phyloP scores from a whole-genome alignment of 2,888 invertebrate species.

The Cryptus armator region DNA sequence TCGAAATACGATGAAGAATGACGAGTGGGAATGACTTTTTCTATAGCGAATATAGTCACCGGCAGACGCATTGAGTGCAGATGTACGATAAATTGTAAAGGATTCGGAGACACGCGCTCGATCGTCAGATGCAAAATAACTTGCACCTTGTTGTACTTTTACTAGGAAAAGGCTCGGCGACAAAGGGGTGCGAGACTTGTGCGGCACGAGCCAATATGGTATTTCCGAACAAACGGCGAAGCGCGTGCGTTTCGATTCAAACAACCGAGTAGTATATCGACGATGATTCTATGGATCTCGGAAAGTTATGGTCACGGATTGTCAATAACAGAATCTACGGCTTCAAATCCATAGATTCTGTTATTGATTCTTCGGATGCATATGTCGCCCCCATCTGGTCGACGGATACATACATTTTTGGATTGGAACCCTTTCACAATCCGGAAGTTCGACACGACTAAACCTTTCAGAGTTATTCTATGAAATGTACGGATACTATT shows the following conservation, averaged over 20 bases:
- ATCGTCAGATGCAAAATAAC: slow-evolving; percentile 58
- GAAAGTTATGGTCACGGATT: not conserved
- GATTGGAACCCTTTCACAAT: slow-evolving; percentile 3
- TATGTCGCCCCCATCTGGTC: slow-evolving; percentile 8
- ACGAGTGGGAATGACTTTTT: not conserved
- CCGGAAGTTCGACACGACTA: not conserved
- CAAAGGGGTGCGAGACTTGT: slow-evolving; percentile 13
- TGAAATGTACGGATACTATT: not conserved
- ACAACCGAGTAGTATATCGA: not conserved
- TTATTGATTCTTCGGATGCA: slow-evolving; percentile 4
- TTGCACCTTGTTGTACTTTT: slow-evolving; percentile 57
- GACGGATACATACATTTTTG: not conserved
- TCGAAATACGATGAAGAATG: not conserved
- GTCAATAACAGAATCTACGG: not conserved
- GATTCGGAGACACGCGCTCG: slow-evolving; percentile 35
- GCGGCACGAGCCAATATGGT: slow-evolving; percentile 13
- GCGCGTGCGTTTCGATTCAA: slow-evolving; percentile 11
- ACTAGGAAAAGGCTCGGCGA: slow-evolving; percentile 32
- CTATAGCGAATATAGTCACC: not conserved
- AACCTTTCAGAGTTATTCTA: not conserved
- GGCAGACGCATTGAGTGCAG: slow-evolving; percentile 41
- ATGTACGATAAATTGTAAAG: slow-evolving; percentile 31
- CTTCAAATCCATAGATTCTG: not conserved
- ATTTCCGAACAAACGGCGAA: slow-evolving; percentile 21
- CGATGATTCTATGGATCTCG: not conserved